These are phyloP conservation scores for Cyanistes caeruleus DNA, from an alignment of 2,113 vertebrate genomes.

Conservation along the genomic window DNA sequence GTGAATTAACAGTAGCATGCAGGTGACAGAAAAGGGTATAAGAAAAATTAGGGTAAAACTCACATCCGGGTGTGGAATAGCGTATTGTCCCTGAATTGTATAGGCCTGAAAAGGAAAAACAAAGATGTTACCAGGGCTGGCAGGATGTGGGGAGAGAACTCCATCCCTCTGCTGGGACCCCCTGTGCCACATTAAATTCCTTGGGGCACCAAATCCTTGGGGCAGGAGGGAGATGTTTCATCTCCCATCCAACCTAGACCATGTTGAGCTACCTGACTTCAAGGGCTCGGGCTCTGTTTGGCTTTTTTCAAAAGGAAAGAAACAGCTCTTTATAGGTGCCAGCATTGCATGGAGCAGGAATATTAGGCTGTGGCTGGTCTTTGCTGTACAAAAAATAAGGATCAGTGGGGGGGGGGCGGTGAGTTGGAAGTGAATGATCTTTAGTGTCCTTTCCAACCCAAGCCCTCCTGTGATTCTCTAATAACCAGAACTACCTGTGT, in stretches of 20 bases:
- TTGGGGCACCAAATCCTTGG: neutral
- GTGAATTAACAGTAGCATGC: conserved; percentile 78
- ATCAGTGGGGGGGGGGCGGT: neutral
- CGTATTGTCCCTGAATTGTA: conserved; percentile 98
- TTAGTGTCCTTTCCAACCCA: neutral
- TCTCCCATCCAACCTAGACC: neutral
- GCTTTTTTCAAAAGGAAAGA: neutral
- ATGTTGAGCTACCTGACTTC: neutral
- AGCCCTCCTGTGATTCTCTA: neutral
- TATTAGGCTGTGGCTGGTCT: neutral
- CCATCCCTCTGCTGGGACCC: neutral
- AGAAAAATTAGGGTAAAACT: conserved; percentile 77
- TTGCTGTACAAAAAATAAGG: neutral
- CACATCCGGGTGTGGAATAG: conserved; percentile 97
- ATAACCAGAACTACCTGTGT: neutral
- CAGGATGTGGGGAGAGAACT: neutral
- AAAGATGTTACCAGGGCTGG: neutral
- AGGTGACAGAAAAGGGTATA: conserved; percentile 60
- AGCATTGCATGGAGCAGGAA: neutral
- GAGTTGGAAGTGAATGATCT: neutral
- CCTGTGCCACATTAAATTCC: neutral
- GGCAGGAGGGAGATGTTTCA: neutral
- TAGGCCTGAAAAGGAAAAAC: conserved; percentile 85
- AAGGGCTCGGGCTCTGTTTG: neutral
- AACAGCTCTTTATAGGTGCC: neutral